These are phyloP conservation scores for Drosophila trapezifrons DNA, from an alignment of 1,140 invertebrate species.

Conservation along the genomic window DNA sequence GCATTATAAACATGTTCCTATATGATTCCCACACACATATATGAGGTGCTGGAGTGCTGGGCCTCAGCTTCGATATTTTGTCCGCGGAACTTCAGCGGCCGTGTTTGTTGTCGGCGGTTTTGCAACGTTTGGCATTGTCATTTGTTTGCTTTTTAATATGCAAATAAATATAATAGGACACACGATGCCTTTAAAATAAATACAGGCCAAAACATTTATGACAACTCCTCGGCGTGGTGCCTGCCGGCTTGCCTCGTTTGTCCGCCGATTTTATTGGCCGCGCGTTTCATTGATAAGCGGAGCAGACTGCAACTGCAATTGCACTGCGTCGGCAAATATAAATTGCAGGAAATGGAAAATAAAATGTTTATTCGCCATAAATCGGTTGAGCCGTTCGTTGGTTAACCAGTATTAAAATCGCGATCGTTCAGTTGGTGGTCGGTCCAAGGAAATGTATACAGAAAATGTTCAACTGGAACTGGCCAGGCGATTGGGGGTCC, in stretches of 20 bases:
- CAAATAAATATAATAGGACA: slow-evolving; percentile 71
- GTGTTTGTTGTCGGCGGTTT: slow-evolving; percentile 52
- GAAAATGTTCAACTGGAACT: slow-evolving; percentile 13
- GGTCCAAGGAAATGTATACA: slow-evolving; percentile 16
- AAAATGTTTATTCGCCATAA: slow-evolving; percentile 78
- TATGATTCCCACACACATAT: slow-evolving; percentile 43
- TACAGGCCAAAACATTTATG: slow-evolving; percentile 63
- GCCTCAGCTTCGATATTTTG: slow-evolving; percentile 2
- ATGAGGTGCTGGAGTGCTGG: neutral
- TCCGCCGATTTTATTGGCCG: slow-evolving; percentile 34
- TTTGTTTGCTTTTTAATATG: slow-evolving; percentile 74
- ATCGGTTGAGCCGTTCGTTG: slow-evolving; percentile 52
- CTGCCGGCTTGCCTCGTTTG: neutral
- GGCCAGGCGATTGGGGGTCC: slow-evolving; percentile 23
- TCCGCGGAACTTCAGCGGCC: slow-evolving; percentile 35
- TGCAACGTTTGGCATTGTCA: slow-evolving; percentile 44
- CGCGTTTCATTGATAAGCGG: slow-evolving; percentile 59
- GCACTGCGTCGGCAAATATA: slow-evolving; percentile 63
- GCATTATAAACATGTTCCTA: slow-evolving; percentile 70
- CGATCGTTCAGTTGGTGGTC: slow-evolving; percentile 39
- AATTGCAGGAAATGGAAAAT: slow-evolving; percentile 75
- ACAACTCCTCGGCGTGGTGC: slow-evolving; percentile 37
- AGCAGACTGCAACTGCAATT: slow-evolving; percentile 50
- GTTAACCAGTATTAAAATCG: slow-evolving; percentile 56
- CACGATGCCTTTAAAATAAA: slow-evolving; percentile 65